Evolutionary conservation across 2,113 vertebrate genomes (phyloP).

Genomic region (Paramormyrops kingsleyae): DNA sequence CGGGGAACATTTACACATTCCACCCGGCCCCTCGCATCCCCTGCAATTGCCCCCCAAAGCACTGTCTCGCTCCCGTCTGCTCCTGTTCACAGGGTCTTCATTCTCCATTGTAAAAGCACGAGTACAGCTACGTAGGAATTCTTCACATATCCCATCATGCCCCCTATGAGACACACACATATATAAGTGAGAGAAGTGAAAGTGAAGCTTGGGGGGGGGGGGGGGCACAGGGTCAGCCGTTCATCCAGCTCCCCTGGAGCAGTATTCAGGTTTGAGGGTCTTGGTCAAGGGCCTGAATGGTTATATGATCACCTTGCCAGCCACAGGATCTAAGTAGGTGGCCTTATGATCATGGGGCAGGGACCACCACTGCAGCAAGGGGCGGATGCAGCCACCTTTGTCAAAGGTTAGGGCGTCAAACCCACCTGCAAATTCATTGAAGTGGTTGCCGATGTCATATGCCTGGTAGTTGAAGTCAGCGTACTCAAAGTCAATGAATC

Average conservation of each 20-base stretch:
- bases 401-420: not conserved
- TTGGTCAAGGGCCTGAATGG: not conserved
- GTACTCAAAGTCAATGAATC: slow-evolving; percentile 34
- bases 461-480: slow-evolving; percentile 33
- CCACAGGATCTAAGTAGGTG: not conserved
- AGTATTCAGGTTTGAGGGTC: not conserved
- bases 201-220: not conserved
- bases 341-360: not conserved
- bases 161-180: not conserved
- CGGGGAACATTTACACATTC: not conserved
- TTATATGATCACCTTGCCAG: not conserved
- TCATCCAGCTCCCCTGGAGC: not conserved
- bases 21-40: not conserved
- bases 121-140: not conserved
- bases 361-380: not conserved
- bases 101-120: not conserved
- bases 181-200: not conserved
- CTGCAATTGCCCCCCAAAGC: not conserved
- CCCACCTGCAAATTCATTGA: slow-evolving; percentile 34
- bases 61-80: not conserved
- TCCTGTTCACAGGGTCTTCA: not conserved
- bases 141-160: not conserved
- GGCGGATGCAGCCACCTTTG: not conserved
- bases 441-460: slow-evolving; percentile 34
- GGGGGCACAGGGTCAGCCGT: not conserved